Evolutionary conservation across 2,888 invertebrate species (phyloP), one percentile per base, ranked within the genome.

Genomic region (Autographa gamma): DNA sequence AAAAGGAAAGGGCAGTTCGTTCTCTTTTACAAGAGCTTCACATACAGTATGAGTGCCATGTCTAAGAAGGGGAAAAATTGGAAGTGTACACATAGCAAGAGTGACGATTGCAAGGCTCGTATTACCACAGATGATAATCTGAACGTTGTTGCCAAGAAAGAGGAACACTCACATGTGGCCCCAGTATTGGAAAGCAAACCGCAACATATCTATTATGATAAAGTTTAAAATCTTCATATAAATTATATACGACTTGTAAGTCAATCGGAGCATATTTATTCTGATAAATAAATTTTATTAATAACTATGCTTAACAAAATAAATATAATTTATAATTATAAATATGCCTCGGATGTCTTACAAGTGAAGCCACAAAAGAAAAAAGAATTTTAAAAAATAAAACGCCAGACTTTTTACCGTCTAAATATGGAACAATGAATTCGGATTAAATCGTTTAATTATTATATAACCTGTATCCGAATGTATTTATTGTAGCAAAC

Each of bases 1-100:
- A 85, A 89, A 60, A 93, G 92, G 74, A 94, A 92, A 67, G 90
- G 91, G 0, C 87, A 82, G 69, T 94, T 92, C 67, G 78, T 89
- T 9, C 86, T 95, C 0, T 74, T 94, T 0, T 93, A 92, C 79
- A 88, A 90, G 56, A 86, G 84, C 1, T 91, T 88, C 72, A 91
- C 92, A 0, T 95, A 86, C 78, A 84, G 87, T 0, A 87, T 90
- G 72, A 87, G 91, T 62, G 82, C 93, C 0, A 94, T 91, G 64
- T 94, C 95, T 0, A 95, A 94, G 73, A 94, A 92, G 58, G 95
- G 95, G 0, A 88, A 86, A 0, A 92, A 93, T 0, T 95, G 95
- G 95, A 94, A 92, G 69, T 95, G 95, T 73, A 86, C 90, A 0
- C 83, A 86, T 2, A 92, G 90, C 65, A 94, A 94, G 79, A 79